Evolutionary conservation across 2,797 vertebrate species (phyloP).

Genomic region (Aphelocoma californica): DNA sequence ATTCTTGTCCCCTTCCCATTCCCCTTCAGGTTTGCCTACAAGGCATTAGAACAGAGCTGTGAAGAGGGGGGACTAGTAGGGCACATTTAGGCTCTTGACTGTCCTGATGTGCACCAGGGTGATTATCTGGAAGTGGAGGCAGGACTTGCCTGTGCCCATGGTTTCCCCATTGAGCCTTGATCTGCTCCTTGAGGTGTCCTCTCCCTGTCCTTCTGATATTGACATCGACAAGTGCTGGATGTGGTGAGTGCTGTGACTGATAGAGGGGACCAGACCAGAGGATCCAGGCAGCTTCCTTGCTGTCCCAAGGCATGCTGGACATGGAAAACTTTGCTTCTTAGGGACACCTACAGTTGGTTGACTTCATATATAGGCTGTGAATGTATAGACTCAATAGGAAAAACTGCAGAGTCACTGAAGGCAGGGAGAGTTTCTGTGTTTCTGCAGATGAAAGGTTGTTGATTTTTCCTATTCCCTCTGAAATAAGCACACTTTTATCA

Average conservation of each 20-base stretch:
- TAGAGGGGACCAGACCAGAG: background rate
- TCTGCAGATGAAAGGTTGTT: background rate
- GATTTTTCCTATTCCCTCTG: background rate
- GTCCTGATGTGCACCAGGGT: background rate
- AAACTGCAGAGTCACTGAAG: background rate
- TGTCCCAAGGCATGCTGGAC: background rate
- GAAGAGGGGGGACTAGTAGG: background rate
- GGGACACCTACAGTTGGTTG: background rate
- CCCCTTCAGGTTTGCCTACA: background rate
- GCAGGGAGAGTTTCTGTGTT: background rate
- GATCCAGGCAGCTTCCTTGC: background rate
- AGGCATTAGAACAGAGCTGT: background rate
- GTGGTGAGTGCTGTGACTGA: background rate
- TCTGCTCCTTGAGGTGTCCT: background rate
- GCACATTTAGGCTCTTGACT: background rate
- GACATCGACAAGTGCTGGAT: background rate
- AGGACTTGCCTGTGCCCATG: background rate
- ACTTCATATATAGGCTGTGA: background rate
- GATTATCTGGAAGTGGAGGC: background rate
- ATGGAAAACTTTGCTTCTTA: background rate
- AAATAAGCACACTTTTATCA: background rate
- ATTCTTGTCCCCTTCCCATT: background rate
- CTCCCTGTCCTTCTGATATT: background rate
- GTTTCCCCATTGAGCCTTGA: background rate
- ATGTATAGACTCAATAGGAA: background rate